Evolutionary conservation across 2,797 vertebrate species (phyloP).

Genomic region (Intellagama lesueurii): DNA sequence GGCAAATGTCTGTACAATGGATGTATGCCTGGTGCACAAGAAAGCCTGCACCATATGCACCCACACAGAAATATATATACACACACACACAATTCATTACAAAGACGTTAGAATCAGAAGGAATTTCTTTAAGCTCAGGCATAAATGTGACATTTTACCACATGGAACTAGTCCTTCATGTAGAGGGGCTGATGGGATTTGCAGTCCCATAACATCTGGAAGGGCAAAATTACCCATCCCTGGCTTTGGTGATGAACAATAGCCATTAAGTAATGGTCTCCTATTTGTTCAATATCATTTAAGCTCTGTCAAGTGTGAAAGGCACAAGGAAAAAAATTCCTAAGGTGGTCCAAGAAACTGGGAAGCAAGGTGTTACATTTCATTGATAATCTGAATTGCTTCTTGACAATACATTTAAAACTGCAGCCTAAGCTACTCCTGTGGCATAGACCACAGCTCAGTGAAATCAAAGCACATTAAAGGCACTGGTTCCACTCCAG

Average conservation of each 20-base stretch:
- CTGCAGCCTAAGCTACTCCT: constrained; percentile 10
- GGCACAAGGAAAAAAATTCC: neutral
- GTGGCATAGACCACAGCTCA: neutral
- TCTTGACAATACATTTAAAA: constrained; percentile 17
- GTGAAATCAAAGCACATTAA: constrained; percentile 21
- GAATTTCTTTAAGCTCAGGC: neutral
- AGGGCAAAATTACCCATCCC: neutral
- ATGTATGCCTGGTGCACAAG: too few relatives aligned
- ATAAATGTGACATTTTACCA: neutral
- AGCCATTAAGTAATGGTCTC: neutral
- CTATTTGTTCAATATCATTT: neutral
- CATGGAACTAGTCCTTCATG: neutral
- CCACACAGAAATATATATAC: too few relatives aligned
- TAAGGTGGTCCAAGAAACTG: neutral
- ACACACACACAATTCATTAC: neutral
- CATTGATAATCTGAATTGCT: constrained; percentile 1
- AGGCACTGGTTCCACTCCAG: neutral
- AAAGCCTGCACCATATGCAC: too few relatives aligned
- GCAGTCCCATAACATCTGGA: neutral
- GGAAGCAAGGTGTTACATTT: neutral
- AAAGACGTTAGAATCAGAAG: neutral
- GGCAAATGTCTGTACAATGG: neutral
- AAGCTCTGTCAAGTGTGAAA: neutral
- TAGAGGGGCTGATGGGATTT: neutral
- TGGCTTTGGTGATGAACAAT: neutral